These are phyloP conservation scores for Stigmatopora argus DNA, from an alignment of 2,113 vertebrate species.

Conservation along the genomic window DNA sequence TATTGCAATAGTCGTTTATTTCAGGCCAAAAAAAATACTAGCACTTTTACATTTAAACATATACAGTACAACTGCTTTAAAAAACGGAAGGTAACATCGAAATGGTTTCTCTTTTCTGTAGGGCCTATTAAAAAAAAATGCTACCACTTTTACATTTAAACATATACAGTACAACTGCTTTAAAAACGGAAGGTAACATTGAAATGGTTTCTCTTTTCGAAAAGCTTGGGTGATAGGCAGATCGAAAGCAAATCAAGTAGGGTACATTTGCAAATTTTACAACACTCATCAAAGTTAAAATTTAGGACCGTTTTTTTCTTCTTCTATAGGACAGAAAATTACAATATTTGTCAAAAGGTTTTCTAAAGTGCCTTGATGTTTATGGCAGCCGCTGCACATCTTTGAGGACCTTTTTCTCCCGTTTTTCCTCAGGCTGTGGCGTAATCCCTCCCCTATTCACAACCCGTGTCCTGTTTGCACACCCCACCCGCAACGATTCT, in stretches of 20 bases:
- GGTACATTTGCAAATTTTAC: constrained; percentile 10
- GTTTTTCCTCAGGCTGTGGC: constrained; percentile 36
- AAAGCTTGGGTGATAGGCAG: not conserved
- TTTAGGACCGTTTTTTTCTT: not conserved
- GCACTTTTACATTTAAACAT: not conserved
- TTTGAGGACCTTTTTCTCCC: constrained; percentile 27
- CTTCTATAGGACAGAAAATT: constrained; percentile 6
- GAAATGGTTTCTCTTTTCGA: not conserved
- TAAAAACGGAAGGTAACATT: not conserved
- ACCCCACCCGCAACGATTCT: constrained; percentile 36
- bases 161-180: not conserved
- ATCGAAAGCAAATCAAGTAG: constrained; percentile 6
- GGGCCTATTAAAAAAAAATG: not conserved
- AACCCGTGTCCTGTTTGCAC: constrained; percentile 61
- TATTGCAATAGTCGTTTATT: not conserved
- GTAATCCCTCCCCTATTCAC: constrained; percentile 39
- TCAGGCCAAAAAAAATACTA: not conserved
- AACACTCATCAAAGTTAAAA: not conserved
- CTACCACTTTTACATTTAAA: not conserved
- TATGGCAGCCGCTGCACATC: not conserved
- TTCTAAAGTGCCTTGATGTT: not conserved
- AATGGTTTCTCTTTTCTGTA: not conserved
- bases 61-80: not conserved
- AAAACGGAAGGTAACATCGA: not conserved
- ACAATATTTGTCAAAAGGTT: not conserved